Evolutionary conservation across 2,797 vertebrate genomes (phyloP), one percentile per base, ranked within the genome.

Genomic region (Jordanella pulchra): DNA sequence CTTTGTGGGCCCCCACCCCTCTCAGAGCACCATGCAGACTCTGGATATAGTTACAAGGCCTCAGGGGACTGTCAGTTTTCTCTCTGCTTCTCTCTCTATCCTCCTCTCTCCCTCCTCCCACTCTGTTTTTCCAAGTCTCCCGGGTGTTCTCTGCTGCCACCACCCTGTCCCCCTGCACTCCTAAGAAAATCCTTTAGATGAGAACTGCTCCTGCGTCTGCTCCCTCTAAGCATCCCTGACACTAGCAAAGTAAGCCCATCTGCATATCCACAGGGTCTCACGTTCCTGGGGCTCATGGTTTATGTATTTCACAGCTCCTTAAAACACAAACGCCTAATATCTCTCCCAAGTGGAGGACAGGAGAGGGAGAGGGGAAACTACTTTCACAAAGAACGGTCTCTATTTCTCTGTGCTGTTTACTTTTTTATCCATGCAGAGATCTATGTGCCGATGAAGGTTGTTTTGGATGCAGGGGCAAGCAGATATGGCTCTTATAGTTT

Each of bases 271-370:
- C 96, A 96, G 96, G 96, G 97, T 95, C 97, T 93, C 92, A 95
- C 95, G 94, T 96, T 96, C 96, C 96, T 97, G 96, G 94, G 95
- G 95, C 96, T 97, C 96, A 97, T 97, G 96, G 96, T 97, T 97
- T 98, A 97, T 98, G 97, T 96, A 98, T 97, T 97, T 96, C 96
- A 95, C 97, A 96, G 96, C 96, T 96, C 97, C 96, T 97, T 97
- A 97, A 97, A 96, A 96, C 96, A 95, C 96, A 97, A 97, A 96
- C 94, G 96, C 96, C 96, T 96, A 96, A 97, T 97, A 97, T 97
- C 96, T 95, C 97, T 97, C 96, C 97, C 97, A 95, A 95, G 96
- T 95, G 97, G 90, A 90, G 88, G 88, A 83, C 87, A 89, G 84
- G 84, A 85, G 85, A 85, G 77, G 66, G 78, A 80, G 74, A 86